Percentiles rank a stretch among this genome's conserved stretches.
These are phyloP conservation scores for Neopelma chrysocephalum DNA, from an alignment of 2,797 vertebrate species.

Conservation along the genomic window DNA sequence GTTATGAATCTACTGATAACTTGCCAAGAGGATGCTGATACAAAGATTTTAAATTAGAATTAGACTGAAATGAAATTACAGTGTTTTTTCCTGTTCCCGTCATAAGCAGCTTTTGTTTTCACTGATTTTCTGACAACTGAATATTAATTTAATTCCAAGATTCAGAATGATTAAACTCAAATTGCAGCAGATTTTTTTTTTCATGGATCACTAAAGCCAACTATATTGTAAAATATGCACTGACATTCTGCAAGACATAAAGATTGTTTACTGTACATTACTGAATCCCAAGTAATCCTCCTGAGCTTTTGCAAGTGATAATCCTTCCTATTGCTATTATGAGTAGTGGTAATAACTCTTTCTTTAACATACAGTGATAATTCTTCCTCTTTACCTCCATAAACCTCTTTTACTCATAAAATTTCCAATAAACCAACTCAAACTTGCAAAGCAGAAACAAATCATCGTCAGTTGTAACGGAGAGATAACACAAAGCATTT, in stretches of 20 bases:
- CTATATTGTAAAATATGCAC: neutral
- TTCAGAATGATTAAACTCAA: slow-evolving; percentile 24
- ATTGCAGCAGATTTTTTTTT: slow-evolving; percentile 28
- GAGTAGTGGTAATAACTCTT: slow-evolving; percentile 23
- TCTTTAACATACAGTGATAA: slow-evolving; percentile 15
- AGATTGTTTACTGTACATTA: slow-evolving; percentile 35
- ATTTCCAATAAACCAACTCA: neutral
- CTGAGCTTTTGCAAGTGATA: slow-evolving; percentile 25
- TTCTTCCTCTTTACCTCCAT: slow-evolving; percentile 12
- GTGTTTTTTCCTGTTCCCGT: neutral
- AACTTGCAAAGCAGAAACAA: slow-evolving; percentile 15
- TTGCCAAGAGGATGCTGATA: neutral
- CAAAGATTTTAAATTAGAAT: slow-evolving; percentile 2
- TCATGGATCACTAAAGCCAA: neutral
- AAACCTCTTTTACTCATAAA: slow-evolving; percentile 7
- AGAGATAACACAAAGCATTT: neutral
- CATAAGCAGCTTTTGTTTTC: neutral
- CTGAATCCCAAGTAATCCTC: slow-evolving; percentile 50
- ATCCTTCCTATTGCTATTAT: slow-evolving; percentile 16
- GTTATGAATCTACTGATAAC: neutral
- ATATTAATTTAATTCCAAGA: slow-evolving; percentile 46
- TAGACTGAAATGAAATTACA: neutral
- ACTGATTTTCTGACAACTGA: neutral
- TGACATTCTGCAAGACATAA: slow-evolving; percentile 49
- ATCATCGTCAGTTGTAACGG: neutral